Percentiles rank a stretch among this genome's conserved stretches.
phyloP scores from a whole-genome alignment of 2,888 invertebrate genomes.

The Imbricaverruca yamaguchii region DNA sequence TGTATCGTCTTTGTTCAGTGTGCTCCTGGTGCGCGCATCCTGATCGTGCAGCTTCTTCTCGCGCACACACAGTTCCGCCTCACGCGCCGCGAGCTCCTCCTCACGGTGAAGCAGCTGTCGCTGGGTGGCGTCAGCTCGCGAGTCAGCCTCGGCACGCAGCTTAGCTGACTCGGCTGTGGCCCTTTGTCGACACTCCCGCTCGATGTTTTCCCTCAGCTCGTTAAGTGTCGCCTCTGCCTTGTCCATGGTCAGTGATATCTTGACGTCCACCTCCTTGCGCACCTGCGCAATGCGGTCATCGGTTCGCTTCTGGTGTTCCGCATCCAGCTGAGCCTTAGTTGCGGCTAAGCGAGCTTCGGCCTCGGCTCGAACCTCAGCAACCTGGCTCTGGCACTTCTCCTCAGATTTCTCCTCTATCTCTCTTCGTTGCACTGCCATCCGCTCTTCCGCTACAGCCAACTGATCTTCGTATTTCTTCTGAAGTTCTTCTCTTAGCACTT shows the following conservation, averaged over 20 bases:
- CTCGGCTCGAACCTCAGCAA: not conserved
- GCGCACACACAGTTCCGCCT: not conserved
- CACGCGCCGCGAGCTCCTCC: not conserved
- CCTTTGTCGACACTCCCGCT: not conserved
- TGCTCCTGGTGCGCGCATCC: too few species aligned
- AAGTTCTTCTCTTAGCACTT: not conserved
- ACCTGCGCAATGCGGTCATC: constrained; percentile 1
- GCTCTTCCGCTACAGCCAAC: not conserved
- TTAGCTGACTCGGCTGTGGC: not conserved
- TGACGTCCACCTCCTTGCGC: not conserved
- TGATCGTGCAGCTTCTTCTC: not conserved
- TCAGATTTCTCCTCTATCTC: not conserved
- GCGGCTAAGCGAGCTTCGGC: not conserved
- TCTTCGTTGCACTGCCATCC: not conserved
- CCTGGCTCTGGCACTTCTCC: not conserved
- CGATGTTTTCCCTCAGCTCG: not conserved
- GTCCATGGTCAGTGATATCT: not conserved
- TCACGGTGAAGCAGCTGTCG: too few species aligned
- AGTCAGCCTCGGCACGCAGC: not conserved
- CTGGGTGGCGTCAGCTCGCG: not conserved
- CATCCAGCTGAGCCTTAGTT: not conserved
- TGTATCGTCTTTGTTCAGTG: too few species aligned
- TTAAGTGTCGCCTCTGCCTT: not conserved
- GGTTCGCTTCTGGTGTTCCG: not conserved
- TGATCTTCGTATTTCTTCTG: not conserved